Percentiles rank a stretch among this genome's conserved stretches.
These are phyloP conservation scores for Meloidogyne floridensis DNA, from an alignment of 1,140 invertebrate genomes.

Conservation along the genomic window DNA sequence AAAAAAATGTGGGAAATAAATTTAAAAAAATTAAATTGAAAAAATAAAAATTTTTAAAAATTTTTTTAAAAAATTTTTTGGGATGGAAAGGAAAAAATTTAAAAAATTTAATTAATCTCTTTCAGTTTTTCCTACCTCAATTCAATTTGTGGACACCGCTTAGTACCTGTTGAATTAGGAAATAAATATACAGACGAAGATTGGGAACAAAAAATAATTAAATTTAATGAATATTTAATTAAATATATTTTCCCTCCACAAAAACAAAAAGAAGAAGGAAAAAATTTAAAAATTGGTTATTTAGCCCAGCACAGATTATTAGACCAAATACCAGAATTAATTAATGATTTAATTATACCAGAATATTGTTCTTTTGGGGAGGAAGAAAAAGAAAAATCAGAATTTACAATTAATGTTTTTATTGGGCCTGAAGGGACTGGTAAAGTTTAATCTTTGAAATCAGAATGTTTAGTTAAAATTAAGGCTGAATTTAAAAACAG, in stretches of 20 bases:
- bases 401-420: constrained; percentile 87
- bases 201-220: constrained; percentile 89
- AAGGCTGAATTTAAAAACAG: too few species aligned
- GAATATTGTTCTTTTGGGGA: constrained; percentile 76
- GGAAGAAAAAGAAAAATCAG: constrained; percentile 64
- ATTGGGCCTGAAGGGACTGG: constrained; percentile 87
- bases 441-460: neutral
- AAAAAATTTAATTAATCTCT: neutral
- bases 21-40: too few species aligned
- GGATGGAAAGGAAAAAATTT: too few species aligned
- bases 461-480: too few species aligned
- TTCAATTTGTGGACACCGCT: constrained; percentile 77
- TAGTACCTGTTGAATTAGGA: constrained; percentile 91
- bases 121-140: constrained; percentile 75
- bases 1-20: too few species aligned
- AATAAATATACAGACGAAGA: constrained; percentile 85
- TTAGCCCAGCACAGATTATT: constrained; percentile 96
- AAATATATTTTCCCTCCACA: constrained; percentile 33
- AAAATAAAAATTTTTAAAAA: too few species aligned
- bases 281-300: constrained; percentile 73
- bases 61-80: too few species aligned
- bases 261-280: constrained; percentile 9
- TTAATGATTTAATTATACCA: constrained; percentile 81
- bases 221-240: constrained; percentile 73
- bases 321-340: constrained; percentile 85